Conservation (phyloP, 2,797 vertebrate genomes). For the Brotula barbata region DNA sequence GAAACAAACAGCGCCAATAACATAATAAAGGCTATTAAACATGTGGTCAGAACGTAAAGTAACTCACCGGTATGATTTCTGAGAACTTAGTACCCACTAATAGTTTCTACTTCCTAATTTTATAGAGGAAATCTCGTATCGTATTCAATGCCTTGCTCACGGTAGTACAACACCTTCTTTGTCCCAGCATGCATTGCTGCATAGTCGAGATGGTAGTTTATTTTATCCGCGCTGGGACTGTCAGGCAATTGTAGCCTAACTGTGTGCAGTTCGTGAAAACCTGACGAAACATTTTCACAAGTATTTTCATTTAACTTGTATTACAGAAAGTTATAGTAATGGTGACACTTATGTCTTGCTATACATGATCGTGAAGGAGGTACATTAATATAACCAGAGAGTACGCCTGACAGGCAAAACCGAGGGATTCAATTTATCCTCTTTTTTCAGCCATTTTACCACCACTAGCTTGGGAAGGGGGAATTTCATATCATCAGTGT, state of each 20-base stretch:
- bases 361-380: too few species aligned
- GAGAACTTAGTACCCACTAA: background rate
- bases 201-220: background rate
- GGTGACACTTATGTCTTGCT: too few species aligned
- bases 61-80: constrained; percentile 52
- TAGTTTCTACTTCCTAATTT: constrained; percentile 9
- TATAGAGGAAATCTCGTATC: constrained; percentile 3
- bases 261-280: background rate
- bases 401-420: constrained; percentile 24
- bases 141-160: constrained; percentile 35
- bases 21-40: accelerated
- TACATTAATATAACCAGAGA: too few species aligned
- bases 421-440: background rate
- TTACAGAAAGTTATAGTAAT: too few species aligned
- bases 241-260: background rate
- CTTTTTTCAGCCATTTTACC: constrained; percentile 45
- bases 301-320: too few species aligned
- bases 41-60: background rate
- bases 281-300: too few species aligned
- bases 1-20: background rate
- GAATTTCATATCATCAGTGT: too few species aligned
- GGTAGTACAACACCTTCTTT: constrained; percentile 69
- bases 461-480: too few species aligned
- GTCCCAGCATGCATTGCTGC: constrained; percentile 76
- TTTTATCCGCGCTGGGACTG: background rate